Conservation (phyloP, 2,113 vertebrate genomes). For the Pelmatolapia mariae region DNA sequence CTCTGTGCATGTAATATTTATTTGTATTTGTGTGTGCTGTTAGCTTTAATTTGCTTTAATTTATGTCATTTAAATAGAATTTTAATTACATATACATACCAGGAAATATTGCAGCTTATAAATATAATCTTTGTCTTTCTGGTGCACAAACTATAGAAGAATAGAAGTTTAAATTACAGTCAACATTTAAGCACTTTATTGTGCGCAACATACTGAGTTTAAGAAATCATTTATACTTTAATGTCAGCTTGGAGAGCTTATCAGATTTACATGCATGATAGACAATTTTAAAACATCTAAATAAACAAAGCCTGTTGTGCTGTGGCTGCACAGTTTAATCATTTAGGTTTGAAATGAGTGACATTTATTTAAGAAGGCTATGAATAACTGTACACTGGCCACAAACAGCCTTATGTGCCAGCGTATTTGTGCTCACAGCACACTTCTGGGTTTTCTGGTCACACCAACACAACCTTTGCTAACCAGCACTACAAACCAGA, state of each 20-base stretch:
- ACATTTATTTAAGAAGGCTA: neutral
- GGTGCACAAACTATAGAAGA: neutral
- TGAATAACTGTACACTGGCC: neutral
- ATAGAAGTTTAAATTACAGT: neutral
- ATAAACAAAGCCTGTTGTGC: neutral
- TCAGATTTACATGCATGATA: accelerated
- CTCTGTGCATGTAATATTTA: neutral
- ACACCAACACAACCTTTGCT: neutral
- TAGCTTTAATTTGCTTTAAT: neutral
- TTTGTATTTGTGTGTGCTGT: neutral
- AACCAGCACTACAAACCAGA: neutral
- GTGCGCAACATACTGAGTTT: neutral
- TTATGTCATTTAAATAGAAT: neutral
- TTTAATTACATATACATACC: too few species aligned
- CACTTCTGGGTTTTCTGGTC: neutral
- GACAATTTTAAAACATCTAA: neutral
- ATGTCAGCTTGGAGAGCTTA: neutral
- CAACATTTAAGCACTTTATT: accelerated
- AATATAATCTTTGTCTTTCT: neutral
- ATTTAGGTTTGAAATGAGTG: neutral
- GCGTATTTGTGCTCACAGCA: neutral
- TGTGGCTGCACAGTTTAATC: neutral
- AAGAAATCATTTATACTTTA: neutral
- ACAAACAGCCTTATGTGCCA: neutral
- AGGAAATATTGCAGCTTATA: neutral